Evolutionary conservation across 1,140 invertebrate species (phyloP), one percentile per base, ranked within the genome.

Genomic region (Triops cancriformis): DNA sequence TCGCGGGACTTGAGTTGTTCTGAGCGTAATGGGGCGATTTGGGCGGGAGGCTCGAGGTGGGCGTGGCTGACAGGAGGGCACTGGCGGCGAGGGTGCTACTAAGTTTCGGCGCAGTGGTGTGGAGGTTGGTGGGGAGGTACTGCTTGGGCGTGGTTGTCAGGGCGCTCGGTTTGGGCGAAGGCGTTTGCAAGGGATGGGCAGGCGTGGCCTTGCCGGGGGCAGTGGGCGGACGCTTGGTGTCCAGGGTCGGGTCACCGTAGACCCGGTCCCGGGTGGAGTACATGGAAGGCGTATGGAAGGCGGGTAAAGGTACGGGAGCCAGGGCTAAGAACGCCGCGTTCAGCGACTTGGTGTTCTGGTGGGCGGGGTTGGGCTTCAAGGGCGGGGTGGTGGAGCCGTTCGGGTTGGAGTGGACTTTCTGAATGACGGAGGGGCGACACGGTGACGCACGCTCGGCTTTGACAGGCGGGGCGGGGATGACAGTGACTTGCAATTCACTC

Each of bases 271-370:
- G 43, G n/a, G 77, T 31, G 10, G 51, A 73, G 72, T 74, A 78
- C 31, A 78, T 78, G 72, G 77, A 78, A 31, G 77, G 77, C n/a
- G 77, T 78, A 43, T 73, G 41, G 43, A 73, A 73, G 27, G 73
- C 73, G 18, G 77, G 77, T 18, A 73, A 18, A 23, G 77, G 77
- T 12, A 73, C 64, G n/a, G 72, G 64, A 23, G 41, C 37, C 64
- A 74, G 31, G 72, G 73, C 77, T 73, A 73, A 43, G 72, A 78
- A 41, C n/a, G 72, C 72, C 6, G 72, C 42, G 23, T 28, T 64
- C 23, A 43, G 37, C 1, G 74, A 42, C n/a, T 26, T 41, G 64
- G 26, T 42, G 77, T 14, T 27, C 26, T 14, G 73, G 77, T 26
- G 27, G 73, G n/a, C 73, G 72, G 72, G 64, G 26, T 72, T 37